Base-by-base conservation (phyloP, 2,113 vertebrate genomes). In the Channa argus region DNA sequence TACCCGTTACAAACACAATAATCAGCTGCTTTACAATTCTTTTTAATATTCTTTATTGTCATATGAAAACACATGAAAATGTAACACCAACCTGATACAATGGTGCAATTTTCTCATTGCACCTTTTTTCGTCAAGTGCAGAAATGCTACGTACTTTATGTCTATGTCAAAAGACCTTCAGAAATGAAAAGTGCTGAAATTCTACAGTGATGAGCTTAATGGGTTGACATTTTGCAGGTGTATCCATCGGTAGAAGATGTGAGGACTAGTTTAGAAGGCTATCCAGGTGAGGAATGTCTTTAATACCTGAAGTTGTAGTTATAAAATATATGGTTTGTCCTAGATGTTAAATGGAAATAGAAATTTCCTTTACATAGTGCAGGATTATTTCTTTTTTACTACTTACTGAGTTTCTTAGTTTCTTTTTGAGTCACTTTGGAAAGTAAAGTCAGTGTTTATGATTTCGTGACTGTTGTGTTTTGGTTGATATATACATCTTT, bases 161-260 rank as follows among this genome's bases (percentile, higher is more conserved):
- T 24, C 24, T 24, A 24, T 24, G 24, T 24, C 24, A 24, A 24
- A 24, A 24, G 24, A 24, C 24, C 1, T n/a, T n/a, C n/a, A n/a
- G n/a, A 24, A 24, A 24, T 24, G 24, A 24, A 24, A n/a, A 15
- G 9, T 7, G 71, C 4, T 47, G 34, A 38, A n/a, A 10, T 46
- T 52, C 34, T 70, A 36, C 47, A 56, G 36, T 3, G 33, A 9
- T 1, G 24, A 11, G 24, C 24, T 3, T 63, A 41, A 60, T 15
- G 4, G 7, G 3, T 43, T 3, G 9, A 0, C 43, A 14, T 51
- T 79, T 68, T 85, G 37, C 90, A 99, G 98, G 84, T 99, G 69
- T 99, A 99, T 86, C 98, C 98, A 15, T 96, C 96, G 44, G 98
- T 99, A 71, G 95, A 96, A 51, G 97, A 99, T 44, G 98, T 99